These are phyloP conservation scores for Elegia similella DNA, from an alignment of 2,888 invertebrate species.

Conservation along the genomic window DNA sequence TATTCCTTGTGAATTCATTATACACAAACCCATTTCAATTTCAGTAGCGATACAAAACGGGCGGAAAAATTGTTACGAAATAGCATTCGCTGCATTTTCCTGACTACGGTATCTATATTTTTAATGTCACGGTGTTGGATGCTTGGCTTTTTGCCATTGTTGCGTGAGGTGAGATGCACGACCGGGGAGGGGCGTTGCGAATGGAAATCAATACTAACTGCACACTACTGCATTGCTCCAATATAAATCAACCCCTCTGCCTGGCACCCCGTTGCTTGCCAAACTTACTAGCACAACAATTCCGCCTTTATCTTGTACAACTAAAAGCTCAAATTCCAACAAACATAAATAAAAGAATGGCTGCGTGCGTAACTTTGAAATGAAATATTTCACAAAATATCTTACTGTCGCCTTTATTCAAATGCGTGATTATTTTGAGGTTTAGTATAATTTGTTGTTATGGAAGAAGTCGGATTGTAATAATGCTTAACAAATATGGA, in stretches of 20 bases:
- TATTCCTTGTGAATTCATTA: background rate
- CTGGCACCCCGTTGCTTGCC: constrained; percentile 65
- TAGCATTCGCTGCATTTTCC: background rate
- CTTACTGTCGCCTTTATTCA: constrained; percentile 2
- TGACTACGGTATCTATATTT: constrained; percentile 14
- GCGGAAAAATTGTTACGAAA: background rate
- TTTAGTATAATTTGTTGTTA: constrained; percentile 6
- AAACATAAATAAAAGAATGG: constrained; percentile 23
- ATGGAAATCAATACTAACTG: constrained; percentile 82
- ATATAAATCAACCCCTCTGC: constrained; percentile 76
- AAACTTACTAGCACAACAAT: constrained; percentile 45
- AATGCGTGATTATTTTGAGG: constrained; percentile 10
- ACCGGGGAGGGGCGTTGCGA: constrained; percentile 57
- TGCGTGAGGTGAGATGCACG: constrained; percentile 72
- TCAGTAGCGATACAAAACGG: background rate
- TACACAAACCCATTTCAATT: background rate
- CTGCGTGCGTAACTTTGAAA: constrained; percentile 13
- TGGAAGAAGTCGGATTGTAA: background rate
- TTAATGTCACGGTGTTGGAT: constrained; percentile 40
- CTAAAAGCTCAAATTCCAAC: constrained; percentile 31
- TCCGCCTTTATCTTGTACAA: constrained; percentile 32
- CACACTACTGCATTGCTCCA: constrained; percentile 81
- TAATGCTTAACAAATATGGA: background rate
- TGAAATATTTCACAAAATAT: constrained; percentile 5
- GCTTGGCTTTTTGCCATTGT: constrained; percentile 74